phyloP scores from a whole-genome alignment of 2,888 invertebrate species.

The Eilema griseolum region DNA sequence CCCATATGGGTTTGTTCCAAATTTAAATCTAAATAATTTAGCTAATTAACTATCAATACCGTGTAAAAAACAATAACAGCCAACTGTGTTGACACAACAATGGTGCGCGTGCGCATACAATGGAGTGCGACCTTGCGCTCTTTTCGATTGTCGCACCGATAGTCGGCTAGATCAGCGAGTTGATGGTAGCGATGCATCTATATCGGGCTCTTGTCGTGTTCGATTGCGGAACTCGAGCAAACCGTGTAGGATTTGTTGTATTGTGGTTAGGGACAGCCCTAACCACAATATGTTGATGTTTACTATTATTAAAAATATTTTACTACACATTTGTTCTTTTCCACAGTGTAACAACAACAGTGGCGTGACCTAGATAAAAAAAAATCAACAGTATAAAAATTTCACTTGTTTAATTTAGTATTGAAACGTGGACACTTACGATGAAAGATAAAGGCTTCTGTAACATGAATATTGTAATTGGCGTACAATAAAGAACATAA shows the following conservation, averaged over 20 bases:
- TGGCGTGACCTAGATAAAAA: no score
- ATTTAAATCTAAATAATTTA: constrained; percentile 39
- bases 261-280: constrained; percentile 2
- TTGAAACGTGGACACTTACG: no score
- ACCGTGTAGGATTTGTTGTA: constrained; percentile 20
- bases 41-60: constrained; percentile 49
- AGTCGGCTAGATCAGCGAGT: constrained; percentile 34
- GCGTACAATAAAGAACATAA: no score
- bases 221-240: constrained; percentile 27
- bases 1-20: constrained; percentile 39
- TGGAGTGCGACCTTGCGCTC: constrained; percentile 71
- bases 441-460: no score
- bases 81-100: constrained; percentile 61
- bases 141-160: constrained; percentile 53
- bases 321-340: no score
- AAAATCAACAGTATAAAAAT: no score
- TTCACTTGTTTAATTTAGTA: no score
- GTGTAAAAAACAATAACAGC: constrained; percentile 49
- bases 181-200: constrained; percentile 45
- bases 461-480: no score
- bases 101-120: constrained; percentile 60
- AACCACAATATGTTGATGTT: no score
- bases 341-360: no score
- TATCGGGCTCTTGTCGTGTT: constrained; percentile 42
- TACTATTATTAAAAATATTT: neutral